Evolutionary conservation across 2,113 vertebrate species (phyloP).

Genomic region (Verasper variegatus): DNA sequence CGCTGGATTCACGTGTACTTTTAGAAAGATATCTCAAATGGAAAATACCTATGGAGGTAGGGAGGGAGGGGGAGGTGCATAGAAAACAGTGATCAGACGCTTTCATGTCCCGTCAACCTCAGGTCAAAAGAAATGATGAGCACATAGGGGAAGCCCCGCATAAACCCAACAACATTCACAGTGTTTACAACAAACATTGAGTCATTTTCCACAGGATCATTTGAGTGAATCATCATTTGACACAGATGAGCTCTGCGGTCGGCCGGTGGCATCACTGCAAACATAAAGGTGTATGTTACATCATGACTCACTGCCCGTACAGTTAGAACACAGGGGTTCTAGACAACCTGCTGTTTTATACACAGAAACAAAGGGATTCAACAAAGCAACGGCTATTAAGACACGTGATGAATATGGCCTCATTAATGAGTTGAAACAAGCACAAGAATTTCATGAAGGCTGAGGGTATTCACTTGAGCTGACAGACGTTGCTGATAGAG

Average conservation of each 20-base stretch:
- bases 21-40: constrained; percentile 12
- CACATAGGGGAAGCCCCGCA: constrained; percentile 44
- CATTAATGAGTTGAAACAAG: constrained; percentile 46
- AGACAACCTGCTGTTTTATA: constrained; percentile 54
- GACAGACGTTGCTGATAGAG: neutral
- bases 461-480: neutral
- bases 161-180: constrained; percentile 22
- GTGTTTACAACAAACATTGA: constrained; percentile 70
- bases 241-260: constrained; percentile 53
- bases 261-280: constrained; percentile 18
- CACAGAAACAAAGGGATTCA: constrained; percentile 46
- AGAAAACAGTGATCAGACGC: constrained; percentile 1
- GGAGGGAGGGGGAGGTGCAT: neutral
- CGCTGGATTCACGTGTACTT: neutral
- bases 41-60: neutral
- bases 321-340: constrained; percentile 35
- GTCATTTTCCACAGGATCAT: constrained; percentile 68
- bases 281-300: constrained; percentile 48
- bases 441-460: neutral
- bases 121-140: constrained; percentile 51
- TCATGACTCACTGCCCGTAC: constrained; percentile 30
- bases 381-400: constrained; percentile 38
- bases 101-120: constrained; percentile 18
- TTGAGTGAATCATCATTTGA: constrained; percentile 43
- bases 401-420: constrained; percentile 26